A percentile compares a stretch with the other conserved stretches of the same genome.
These are phyloP conservation scores for Notothenia coriiceps DNA, from an alignment of 2,113 vertebrate genomes.

Conservation along the genomic window DNA sequence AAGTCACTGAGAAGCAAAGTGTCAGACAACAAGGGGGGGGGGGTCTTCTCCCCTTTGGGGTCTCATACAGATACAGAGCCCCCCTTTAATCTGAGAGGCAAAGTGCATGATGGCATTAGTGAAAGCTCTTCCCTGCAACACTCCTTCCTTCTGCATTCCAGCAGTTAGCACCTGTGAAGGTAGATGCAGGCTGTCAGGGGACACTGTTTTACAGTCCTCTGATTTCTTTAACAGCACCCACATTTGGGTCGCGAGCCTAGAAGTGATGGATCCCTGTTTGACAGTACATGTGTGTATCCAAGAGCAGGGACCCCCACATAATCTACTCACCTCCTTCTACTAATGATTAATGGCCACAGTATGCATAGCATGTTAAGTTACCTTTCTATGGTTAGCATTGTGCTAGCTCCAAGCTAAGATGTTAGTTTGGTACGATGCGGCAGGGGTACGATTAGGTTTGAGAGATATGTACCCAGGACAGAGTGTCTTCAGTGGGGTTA, in stretches of 20 bases:
- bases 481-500: constrained; percentile 70
- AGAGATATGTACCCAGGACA: constrained; percentile 54
- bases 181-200: constrained; percentile 1
- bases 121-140: constrained; percentile 35
- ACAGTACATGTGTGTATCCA: constrained; percentile 22
- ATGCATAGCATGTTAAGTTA: constrained; percentile 40
- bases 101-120: not conserved
- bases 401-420: constrained; percentile 56
- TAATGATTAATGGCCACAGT: constrained; percentile 26
- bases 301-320: constrained; percentile 15
- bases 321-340: constrained; percentile 14
- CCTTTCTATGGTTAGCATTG: constrained; percentile 22
- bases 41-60: not conserved
- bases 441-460: constrained; percentile 24
- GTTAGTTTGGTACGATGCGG: constrained; percentile 57
- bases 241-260: not conserved
- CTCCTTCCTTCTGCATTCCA: not conserved
- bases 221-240: constrained; percentile 20
- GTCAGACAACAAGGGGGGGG: not conserved
- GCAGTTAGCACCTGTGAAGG: constrained; percentile 52
- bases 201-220: constrained; percentile 18
- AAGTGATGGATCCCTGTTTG: constrained; percentile 22
- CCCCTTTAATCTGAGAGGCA: not conserved
- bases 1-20: constrained; percentile 26
- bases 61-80: not conserved